phyloP scores from a whole-genome alignment of 1,140 invertebrate species.

The Zaprionus ornatus region DNA sequence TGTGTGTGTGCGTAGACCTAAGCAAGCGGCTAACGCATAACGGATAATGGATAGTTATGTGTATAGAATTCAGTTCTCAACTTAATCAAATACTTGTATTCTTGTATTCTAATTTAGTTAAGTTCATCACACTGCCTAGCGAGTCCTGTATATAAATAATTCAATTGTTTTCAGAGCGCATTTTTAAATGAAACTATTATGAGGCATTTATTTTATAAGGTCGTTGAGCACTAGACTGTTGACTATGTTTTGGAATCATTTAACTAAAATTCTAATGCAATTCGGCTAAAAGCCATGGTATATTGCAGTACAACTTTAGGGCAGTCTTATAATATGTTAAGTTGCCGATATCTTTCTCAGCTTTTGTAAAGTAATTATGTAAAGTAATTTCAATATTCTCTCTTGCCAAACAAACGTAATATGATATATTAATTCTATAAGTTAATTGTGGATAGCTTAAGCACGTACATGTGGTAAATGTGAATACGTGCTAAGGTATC shows the following conservation, averaged over 20 bases:
- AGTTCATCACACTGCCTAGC: constrained; percentile 28
- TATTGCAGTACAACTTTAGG: not conserved
- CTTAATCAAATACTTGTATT: not conserved
- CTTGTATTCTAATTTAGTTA: not conserved
- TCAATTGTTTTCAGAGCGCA: not conserved
- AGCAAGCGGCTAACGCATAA: constrained; percentile 13
- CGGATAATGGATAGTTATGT: constrained; percentile 21
- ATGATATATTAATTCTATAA: not conserved
- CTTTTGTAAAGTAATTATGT: too few relatives aligned
- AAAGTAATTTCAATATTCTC: not conserved
- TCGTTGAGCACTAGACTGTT: not conserved
- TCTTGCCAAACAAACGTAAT: not conserved
- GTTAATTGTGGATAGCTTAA: not conserved
- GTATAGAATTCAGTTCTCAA: constrained; percentile 38
- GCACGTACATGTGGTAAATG: not conserved
- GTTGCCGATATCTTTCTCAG: not conserved
- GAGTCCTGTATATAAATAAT: constrained; percentile 20
- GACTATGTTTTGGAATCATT: not conserved
- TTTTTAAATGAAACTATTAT: not conserved
- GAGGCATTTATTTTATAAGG: not conserved
- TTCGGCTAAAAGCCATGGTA: not conserved
- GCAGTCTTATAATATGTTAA: not conserved
- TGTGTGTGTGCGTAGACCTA: constrained; percentile 53
- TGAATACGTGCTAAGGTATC: constrained; percentile 1
- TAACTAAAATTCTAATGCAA: not conserved